Percentiles rank a stretch among this genome's conserved stretches.
Conservation (phyloP, 2,888 invertebrate species). For the Cylindroiulus punctatus region DNA sequence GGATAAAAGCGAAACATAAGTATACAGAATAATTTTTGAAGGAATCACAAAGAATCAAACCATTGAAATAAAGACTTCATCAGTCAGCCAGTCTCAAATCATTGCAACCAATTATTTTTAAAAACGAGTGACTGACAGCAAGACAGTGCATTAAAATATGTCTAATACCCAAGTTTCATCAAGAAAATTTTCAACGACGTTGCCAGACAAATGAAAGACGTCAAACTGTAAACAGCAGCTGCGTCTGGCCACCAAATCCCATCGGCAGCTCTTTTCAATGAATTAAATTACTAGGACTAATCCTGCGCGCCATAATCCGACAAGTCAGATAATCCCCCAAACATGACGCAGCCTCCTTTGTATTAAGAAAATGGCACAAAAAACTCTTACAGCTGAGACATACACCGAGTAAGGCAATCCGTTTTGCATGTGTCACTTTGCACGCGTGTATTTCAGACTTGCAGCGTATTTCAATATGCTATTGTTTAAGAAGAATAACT, state of each 20-base stretch:
- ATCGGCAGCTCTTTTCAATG: neutral
- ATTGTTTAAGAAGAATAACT: slow-evolving; percentile 44
- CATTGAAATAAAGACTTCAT: too few species aligned
- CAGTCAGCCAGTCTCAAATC: too few species aligned
- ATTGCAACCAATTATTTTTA: too few species aligned
- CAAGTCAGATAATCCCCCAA: slow-evolving; percentile 44
- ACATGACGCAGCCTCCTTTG: slow-evolving; percentile 46
- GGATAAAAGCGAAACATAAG: too few species aligned
- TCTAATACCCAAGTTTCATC: neutral
- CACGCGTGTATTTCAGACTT: slow-evolving; percentile 1
- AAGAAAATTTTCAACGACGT: neutral
- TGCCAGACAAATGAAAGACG: neutral
- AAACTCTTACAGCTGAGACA: neutral
- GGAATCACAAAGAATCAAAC: too few species aligned
- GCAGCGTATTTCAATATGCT: slow-evolving; percentile 2
- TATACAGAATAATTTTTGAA: too few species aligned
- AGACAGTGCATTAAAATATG: neutral
- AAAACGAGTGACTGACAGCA: too few species aligned
- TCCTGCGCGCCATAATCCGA: slow-evolving; percentile 31
- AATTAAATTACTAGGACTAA: neutral
- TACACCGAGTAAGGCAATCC: neutral
- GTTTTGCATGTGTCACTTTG: neutral
- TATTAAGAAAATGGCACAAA: neutral
- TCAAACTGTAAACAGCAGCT: neutral
- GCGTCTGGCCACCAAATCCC: neutral